Conservation (phyloP, 2,888 invertebrate species). For the Pristionchus mayeri region DNA sequence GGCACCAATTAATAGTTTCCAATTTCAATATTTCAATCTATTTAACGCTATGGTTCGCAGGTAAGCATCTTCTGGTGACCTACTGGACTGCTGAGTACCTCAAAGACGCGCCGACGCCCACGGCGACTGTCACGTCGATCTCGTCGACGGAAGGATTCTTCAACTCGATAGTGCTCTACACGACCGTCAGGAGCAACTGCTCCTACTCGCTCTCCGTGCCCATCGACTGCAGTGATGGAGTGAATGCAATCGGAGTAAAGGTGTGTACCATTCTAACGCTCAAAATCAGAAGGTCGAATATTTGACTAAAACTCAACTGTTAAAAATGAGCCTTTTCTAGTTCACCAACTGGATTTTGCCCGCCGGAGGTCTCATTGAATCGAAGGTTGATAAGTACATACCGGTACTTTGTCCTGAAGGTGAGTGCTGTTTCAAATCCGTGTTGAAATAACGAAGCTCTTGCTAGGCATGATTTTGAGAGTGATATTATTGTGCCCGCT, state of each 20-base stretch:
- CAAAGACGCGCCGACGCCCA: background rate
- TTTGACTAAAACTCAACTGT: background rate
- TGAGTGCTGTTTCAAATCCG: too few relatives aligned
- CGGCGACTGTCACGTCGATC: background rate
- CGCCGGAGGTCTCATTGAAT: background rate
- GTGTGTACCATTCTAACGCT: background rate
- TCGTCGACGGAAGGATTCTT: background rate
- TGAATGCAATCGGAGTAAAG: background rate
- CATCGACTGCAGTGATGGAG: background rate
- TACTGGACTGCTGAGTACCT: conserved; percentile 18
- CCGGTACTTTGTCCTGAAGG: background rate
- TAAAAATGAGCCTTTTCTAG: too few relatives aligned
- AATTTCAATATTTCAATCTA: background rate
- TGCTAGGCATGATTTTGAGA: too few relatives aligned
- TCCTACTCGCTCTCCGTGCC: background rate
- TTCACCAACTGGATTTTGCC: background rate
- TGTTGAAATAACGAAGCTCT: too few relatives aligned
- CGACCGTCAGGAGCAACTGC: conserved; percentile 8
- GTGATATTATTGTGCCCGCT: too few relatives aligned
- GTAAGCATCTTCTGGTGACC: background rate
- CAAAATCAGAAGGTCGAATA: background rate
- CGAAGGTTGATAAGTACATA: conserved; percentile 36
- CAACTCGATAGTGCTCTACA: background rate
- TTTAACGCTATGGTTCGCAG: background rate
- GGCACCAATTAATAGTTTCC: too few relatives aligned